Percentiles rank a stretch among this genome's conserved stretches.
phyloP scores from a whole-genome alignment of 2,113 vertebrate species.

The Ceyx cyanopectus region DNA sequence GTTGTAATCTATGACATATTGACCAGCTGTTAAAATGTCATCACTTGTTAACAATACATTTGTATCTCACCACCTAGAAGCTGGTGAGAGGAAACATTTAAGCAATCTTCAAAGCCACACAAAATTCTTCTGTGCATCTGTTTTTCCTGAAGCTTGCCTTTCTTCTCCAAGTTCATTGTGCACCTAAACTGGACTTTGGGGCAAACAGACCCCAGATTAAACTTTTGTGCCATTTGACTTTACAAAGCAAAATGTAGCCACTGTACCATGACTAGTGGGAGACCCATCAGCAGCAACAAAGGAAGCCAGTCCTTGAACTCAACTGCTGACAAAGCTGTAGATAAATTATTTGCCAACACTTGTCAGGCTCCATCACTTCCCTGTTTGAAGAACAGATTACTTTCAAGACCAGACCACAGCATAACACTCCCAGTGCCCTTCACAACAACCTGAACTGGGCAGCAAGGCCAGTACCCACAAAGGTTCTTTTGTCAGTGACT shows the following conservation, averaged over 20 bases:
- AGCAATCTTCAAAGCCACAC: neutral
- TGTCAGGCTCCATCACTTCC: neutral
- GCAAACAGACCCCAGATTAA: neutral
- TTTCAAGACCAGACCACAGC: neutral
- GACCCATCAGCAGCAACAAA: neutral
- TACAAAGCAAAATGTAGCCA: neutral
- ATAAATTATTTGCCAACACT: neutral
- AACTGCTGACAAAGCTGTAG: neutral
- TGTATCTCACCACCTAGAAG: neutral
- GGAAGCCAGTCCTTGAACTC: neutral
- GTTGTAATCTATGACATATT: neutral
- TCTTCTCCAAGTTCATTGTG: neutral
- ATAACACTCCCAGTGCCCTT: neutral
- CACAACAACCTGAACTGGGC: neutral
- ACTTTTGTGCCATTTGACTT: neutral
- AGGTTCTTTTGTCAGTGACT: neutral
- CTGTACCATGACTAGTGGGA: neutral
- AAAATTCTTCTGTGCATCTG: neutral
- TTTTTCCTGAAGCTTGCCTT: neutral
- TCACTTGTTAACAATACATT: neutral
- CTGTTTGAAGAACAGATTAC: conserved; percentile 20
- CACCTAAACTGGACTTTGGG: neutral
- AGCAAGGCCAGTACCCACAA: neutral
- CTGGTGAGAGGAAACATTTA: neutral
- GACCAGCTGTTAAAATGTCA: neutral